Evolutionary conservation across 2,888 invertebrate genomes (phyloP), one percentile per base, ranked within the genome.

Genomic region (Trypoxylon attenuatum): DNA sequence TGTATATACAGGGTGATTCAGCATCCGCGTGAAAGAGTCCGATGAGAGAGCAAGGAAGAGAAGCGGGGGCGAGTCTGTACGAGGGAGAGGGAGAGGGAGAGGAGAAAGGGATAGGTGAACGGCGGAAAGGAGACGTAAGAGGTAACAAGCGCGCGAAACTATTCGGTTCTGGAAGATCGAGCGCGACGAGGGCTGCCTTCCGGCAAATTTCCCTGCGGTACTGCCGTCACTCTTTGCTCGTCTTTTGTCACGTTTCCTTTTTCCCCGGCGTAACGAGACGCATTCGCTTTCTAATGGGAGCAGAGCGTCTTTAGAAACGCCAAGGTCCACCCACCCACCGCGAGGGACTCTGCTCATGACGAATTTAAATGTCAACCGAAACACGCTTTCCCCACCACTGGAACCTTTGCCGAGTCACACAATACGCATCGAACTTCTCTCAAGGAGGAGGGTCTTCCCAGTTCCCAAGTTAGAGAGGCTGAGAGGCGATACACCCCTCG

Each of bases 1-100:
- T 68, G 73, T 69, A 62, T 61, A 60, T 76, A 77, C 72, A 69
- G 75, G 73, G 59, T 79, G 78, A 80, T 80, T 80, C 79, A 77
- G 72, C 65, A 49, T 55, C 57, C 38, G 57, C 57, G 59, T 45
- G 60, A 59, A 5, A 33, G 33, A n/a, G n/a, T n/a, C n/a, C n/a
- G n/a, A n/a, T 6, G 33, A 53, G 51, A 58, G 50, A 53, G n/a
- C n/a, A n/a, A n/a, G n/a, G n/a, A 61, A 61, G 42, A 66, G 62
- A 22, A 38, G n/a, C 39, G 19, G 19, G 15, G 13, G 43, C 15
- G 21, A 8, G 10, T 5, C 5, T n/a, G 25, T 16, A 33, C n/a
- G 18, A 13, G 50, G 18, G 46, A 56, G 29, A 13, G 39, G 22
- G 39, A 56, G 16, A 27, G 39, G 22, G 55, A 27, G 18, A 18